A percentile compares a stretch with the other conserved stretches of the same genome.
These are phyloP conservation scores for Cistogaster globosa DNA, from an alignment of 2,888 invertebrate genomes.

Conservation along the genomic window DNA sequence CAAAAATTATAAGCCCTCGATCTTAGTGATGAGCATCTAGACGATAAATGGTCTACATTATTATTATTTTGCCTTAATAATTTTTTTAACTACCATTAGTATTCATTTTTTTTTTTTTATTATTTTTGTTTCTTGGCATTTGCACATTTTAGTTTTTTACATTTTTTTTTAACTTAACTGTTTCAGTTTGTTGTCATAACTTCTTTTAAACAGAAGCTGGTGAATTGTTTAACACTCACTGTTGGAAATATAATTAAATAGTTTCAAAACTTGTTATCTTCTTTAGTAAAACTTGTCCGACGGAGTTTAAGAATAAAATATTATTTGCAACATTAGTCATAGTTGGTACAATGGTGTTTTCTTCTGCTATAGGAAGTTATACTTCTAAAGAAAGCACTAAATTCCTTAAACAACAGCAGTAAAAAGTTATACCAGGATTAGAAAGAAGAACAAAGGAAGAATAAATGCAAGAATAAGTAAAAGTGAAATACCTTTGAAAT, in stretches of 20 bases:
- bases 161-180: too few species aligned
- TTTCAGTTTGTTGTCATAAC: too few species aligned
- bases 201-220: not conserved
- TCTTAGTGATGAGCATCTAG: too few species aligned
- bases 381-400: not conserved
- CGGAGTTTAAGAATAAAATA: slow-evolving; percentile 26
- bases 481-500: slow-evolving; percentile 44
- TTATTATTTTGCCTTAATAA: too few species aligned
- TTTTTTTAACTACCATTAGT: not conserved
- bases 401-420: not conserved
- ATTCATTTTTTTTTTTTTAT: too few species aligned
- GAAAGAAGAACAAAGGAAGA: slow-evolving; percentile 13
- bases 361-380: not conserved
- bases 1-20: too few species aligned
- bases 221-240: slow-evolving; percentile 25
- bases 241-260: slow-evolving; percentile 38
- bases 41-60: too few species aligned
- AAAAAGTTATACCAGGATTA: slow-evolving; percentile 5
- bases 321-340: not conserved
- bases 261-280: slow-evolving; percentile 35
- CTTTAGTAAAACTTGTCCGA: slow-evolving; percentile 28
- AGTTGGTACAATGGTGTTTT: too few species aligned
- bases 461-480: slow-evolving; percentile 3
- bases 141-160: too few species aligned
- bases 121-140: too few species aligned